phyloP scores from a whole-genome alignment of 2,797 vertebrate species.

The Okamejei kenojei region DNA sequence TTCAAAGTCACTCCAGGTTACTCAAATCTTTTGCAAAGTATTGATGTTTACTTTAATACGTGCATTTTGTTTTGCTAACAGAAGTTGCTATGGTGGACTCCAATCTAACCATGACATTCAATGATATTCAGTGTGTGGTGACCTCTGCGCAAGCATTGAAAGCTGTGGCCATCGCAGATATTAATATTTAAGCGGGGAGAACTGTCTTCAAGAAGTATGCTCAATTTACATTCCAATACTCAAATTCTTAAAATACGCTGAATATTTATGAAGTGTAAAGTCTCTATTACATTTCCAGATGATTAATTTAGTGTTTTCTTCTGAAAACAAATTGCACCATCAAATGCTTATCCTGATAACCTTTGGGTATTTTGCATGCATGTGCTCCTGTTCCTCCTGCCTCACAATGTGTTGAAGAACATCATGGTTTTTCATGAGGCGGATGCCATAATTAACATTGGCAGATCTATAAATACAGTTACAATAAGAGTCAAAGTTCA shows the following conservation, averaged over 20 bases:
- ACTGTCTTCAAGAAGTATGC: background rate
- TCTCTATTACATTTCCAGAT: background rate
- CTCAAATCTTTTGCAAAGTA: background rate
- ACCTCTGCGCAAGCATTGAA: background rate
- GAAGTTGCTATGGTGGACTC: background rate
- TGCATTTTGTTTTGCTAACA: background rate
- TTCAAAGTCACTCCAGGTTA: background rate
- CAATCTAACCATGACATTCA: background rate
- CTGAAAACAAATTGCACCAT: background rate
- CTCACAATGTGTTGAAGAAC: background rate
- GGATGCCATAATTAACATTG: slow-evolving; percentile 14
- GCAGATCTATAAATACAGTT: slow-evolving; percentile 30
- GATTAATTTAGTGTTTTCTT: background rate
- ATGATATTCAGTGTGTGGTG: background rate
- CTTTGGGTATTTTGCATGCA: background rate
- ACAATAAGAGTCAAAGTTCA: slow-evolving; percentile 22
- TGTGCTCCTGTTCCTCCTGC: background rate
- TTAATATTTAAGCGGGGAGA: background rate
- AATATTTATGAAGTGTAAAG: background rate
- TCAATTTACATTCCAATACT: background rate
- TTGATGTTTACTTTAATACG: background rate
- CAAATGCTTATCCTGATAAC: slow-evolving; percentile 9
- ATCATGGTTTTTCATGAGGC: background rate
- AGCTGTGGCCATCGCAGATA: background rate
- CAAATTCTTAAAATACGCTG: background rate